Evolutionary conservation across 1,140 invertebrate species (phyloP).

Genomic region (Hypothenemus hampei): DNA sequence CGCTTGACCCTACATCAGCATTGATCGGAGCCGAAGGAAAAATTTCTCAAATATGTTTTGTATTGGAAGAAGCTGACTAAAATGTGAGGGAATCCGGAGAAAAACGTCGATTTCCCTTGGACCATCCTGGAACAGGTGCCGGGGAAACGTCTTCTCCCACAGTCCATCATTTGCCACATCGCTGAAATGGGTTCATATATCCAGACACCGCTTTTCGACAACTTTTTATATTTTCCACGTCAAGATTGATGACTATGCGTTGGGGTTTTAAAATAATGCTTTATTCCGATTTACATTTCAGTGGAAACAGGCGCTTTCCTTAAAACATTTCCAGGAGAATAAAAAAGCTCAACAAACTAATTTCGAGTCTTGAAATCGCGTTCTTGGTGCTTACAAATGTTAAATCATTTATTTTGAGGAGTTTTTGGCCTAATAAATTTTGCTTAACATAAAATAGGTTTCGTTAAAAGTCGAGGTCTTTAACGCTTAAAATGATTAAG

Average conservation of each 20-base stretch:
- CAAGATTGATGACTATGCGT: constrained; percentile 15
- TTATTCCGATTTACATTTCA: too few relatives aligned
- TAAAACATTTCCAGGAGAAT: too few relatives aligned
- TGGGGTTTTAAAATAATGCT: constrained; percentile 13
- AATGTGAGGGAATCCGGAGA: too few relatives aligned
- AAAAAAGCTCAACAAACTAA: too few relatives aligned
- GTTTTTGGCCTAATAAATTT: too few relatives aligned
- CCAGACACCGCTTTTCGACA: constrained; percentile 26
- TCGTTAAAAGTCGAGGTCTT: too few relatives aligned
- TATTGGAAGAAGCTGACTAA: constrained; percentile 12
- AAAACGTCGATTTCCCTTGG: constrained; percentile 14
- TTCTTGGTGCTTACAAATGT: too few relatives aligned
- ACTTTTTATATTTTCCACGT: constrained; percentile 23
- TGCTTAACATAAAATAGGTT: too few relatives aligned
- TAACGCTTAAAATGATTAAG: constrained; percentile 9
- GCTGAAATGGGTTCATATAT: constrained; percentile 26
- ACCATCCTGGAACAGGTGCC: constrained; percentile 21
- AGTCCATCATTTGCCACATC: constrained; percentile 26
- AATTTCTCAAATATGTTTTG: constrained; percentile 10
- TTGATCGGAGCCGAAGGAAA: not conserved
- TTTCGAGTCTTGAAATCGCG: too few relatives aligned
- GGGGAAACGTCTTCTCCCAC: constrained; percentile 14
- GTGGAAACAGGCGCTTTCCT: not conserved
- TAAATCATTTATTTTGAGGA: too few relatives aligned
- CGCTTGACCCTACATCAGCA: not conserved